Base-by-base conservation (phyloP, 2,888 invertebrate genomes). In the Meliscaeva auricollis region DNA sequence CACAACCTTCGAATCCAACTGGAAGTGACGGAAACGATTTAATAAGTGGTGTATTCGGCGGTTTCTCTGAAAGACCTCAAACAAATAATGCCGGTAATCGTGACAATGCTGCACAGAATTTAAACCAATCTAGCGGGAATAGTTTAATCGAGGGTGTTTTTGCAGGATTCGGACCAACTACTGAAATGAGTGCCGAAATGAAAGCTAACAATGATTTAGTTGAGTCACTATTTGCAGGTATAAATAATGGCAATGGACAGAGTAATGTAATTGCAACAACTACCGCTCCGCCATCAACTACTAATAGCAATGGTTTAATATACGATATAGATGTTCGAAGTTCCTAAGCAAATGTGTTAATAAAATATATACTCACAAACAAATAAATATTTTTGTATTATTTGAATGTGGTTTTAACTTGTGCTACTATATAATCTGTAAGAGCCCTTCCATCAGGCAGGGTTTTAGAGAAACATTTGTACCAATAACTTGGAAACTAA, bases 281-380 rank as follows among this genome's bases (percentile, higher is more conserved):
- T 48, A 50, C 75, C 0, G 17, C 20, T 35, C 72, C 76, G 9
- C 35, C 64, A 20, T 60, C 77, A 22, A 82, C 81, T 15, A 82
- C 81, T n/a, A 82, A 82, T 38, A 78, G 66, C 32, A 32, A 62
- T 38, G 82, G 77, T n/a, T 62, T 82, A 1, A 82, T 82, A 1
- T 82, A 82, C 22, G 82, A 82, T n/a, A 82, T 82, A 48, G 82
- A 82, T 48, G 72, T 82, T 38, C 72, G 82, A 52, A 82, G 64
- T 58, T 70, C 76, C 3, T 58, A 32, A 17, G 17, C 38, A 38
- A 35, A 13, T 3, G 9, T 38, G 2, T 38, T 8, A 44, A 9
- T 1, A 30, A n/a, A 54, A 22, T 54, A 56, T 44, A 58, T 60
- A 11, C 38, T 35, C 38, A 13, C 6, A 35, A 38, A 1, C 22